Evolutionary conservation across 2,797 vertebrate species (phyloP).

Genomic region (Kryptopterus vitreolus): DNA sequence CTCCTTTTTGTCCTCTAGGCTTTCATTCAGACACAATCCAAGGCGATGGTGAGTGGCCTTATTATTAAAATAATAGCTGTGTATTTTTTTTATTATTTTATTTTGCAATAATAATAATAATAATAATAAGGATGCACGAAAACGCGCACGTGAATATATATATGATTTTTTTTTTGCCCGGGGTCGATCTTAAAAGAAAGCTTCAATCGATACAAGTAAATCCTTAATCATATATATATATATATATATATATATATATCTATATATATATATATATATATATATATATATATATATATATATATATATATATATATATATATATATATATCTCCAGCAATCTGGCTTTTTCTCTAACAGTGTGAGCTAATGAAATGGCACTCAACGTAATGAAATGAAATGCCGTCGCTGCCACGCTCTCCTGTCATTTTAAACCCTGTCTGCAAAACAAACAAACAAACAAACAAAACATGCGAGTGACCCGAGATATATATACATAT

Average conservation of each 20-base stretch:
- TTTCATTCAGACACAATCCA: not conserved
- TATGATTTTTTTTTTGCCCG: no score
- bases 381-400: conserved; percentile 1
- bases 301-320: no score
- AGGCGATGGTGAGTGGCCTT: conserved; percentile 14
- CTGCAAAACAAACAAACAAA: no score
- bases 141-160: not conserved
- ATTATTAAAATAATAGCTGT: not conserved
- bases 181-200: no score
- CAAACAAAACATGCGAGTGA: conserved; percentile 27
- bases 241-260: no score
- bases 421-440: conserved; percentile 7
- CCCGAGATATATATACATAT: no score
- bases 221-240: no score
- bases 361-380: conserved; percentile 24
- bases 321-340: no score
- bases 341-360: not conserved
- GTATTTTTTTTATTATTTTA: conserved; percentile 14
- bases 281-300: no score
- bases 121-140: not conserved
- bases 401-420: not conserved
- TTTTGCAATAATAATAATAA: not conserved
- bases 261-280: no score
- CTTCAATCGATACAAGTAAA: no score
- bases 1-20: not conserved